These are phyloP conservation scores for Conopomorpha cramerella DNA, from an alignment of 1,140 invertebrate species.

Conservation along the genomic window DNA sequence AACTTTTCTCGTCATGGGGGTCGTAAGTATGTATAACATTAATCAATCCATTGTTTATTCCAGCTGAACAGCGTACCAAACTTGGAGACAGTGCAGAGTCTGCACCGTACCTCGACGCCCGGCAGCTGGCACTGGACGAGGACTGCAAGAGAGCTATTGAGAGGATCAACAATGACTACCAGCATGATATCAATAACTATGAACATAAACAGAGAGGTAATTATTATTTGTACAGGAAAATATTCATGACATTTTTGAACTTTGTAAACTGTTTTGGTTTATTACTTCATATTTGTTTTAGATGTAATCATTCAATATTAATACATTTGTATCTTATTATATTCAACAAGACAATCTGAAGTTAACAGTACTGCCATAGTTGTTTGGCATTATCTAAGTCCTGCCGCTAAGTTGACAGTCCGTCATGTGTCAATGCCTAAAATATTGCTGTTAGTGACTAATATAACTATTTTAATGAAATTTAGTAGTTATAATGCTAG, in stretches of 20 bases:
- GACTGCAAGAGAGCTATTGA: slow-evolving; percentile 76
- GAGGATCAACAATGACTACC: slow-evolving; percentile 81
- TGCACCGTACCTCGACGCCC: slow-evolving; percentile 82
- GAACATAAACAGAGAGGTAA: slow-evolving; percentile 61
- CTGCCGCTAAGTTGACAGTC: no score
- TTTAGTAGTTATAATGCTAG: no score
- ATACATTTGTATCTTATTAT: background rate
- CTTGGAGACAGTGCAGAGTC: slow-evolving; percentile 45
- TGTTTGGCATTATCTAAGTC: no score
- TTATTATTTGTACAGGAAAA: slow-evolving; percentile 7
- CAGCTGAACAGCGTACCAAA: slow-evolving; percentile 42
- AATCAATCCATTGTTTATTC: background rate
- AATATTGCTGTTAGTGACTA: no score
- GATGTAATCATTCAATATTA: background rate
- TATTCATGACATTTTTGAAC: background rate
- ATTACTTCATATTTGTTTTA: background rate
- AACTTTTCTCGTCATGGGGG: background rate
- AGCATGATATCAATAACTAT: slow-evolving; percentile 76
- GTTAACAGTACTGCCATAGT: no score
- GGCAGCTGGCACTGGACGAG: slow-evolving; percentile 74
- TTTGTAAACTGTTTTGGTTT: background rate
- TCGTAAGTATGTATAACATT: background rate
- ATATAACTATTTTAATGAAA: no score
- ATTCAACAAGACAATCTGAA: no score
- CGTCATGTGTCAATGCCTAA: no score